A percentile compares a stretch with the other conserved stretches of the same genome.
phyloP scores from a whole-genome alignment of 1,140 invertebrate species.

The Asobara japonica region DNA sequence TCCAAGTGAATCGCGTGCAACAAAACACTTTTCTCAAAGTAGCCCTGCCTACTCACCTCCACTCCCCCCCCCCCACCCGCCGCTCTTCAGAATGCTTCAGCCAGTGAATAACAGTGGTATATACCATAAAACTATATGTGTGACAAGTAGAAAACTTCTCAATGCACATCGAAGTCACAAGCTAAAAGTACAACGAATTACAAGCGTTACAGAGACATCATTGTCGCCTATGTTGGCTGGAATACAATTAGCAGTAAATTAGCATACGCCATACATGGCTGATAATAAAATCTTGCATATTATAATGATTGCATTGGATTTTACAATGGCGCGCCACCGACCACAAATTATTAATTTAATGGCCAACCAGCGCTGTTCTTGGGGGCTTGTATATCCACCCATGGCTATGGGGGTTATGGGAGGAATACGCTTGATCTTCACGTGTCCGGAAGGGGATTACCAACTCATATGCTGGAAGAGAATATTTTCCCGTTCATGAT shows the following conservation, averaged over 20 bases:
- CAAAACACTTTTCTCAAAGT: not conserved
- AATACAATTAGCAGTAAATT: slow-evolving; percentile 70
- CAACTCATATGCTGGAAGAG: slow-evolving; percentile 22
- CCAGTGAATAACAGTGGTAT: slow-evolving; percentile 22
- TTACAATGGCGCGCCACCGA: slow-evolving; percentile 63
- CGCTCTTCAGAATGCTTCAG: not conserved
- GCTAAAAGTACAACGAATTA: not conserved
- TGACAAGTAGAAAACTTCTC: slow-evolving; percentile 29
- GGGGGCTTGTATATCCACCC: not conserved
- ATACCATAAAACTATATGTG: slow-evolving; percentile 31
- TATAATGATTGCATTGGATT: slow-evolving; percentile 67
- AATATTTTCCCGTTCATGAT: not conserved
- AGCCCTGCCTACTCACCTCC: not conserved
- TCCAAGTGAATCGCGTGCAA: slow-evolving; percentile 8
- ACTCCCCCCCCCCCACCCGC: not conserved
- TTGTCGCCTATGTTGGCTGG: slow-evolving; percentile 57
- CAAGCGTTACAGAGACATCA: slow-evolving; percentile 57
- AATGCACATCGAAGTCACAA: not conserved
- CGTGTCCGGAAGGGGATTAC: slow-evolving; percentile 42
- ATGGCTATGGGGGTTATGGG: slow-evolving; percentile 1
- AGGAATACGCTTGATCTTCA: not conserved
- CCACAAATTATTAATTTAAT: slow-evolving; percentile 69
- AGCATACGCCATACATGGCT: slow-evolving; percentile 60
- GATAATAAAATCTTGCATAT: slow-evolving; percentile 67
- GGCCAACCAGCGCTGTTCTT: slow-evolving; percentile 43